phyloP scores from a whole-genome alignment of 1,140 invertebrate genomes.

The Bathynomus jamesi region DNA sequence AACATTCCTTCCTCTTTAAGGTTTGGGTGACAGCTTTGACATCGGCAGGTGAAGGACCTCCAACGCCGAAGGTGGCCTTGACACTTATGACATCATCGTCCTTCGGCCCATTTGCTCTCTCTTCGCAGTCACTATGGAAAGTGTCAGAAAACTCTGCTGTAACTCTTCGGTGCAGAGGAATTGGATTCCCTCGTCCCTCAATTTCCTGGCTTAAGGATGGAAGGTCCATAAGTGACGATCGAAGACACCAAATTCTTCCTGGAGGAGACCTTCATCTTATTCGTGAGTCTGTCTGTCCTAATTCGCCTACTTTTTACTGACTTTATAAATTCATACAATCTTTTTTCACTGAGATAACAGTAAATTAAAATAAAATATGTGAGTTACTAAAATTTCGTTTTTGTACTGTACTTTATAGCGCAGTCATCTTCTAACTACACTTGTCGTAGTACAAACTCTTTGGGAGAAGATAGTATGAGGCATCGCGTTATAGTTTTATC shows the following conservation, averaged over 20 bases:
- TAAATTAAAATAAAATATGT: too few relatives aligned
- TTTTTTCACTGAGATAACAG: too few relatives aligned
- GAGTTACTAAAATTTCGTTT: too few relatives aligned
- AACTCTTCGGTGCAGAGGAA: conserved; percentile 5
- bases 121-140: neutral
- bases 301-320: too few relatives aligned
- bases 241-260: conserved; percentile 8
- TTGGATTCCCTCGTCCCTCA: conserved; percentile 1
- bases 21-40: conserved; percentile 35
- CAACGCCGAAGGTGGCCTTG: neutral
- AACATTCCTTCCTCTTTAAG: too few relatives aligned
- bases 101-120: neutral
- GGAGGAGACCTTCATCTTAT: conserved; percentile 10
- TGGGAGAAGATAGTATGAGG: neutral
- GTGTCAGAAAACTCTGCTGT: neutral
- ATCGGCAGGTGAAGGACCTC: conserved; percentile 23
- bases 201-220: conserved; percentile 2
- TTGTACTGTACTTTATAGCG: neutral
- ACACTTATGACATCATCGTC: neutral
- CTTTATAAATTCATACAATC: too few relatives aligned
- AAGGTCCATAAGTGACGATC: neutral
- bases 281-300: conserved; percentile 9
- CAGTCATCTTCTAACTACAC: conserved; percentile 7
- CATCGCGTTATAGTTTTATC: conserved; percentile 2
- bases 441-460: neutral